These are phyloP conservation scores for Plagiodera versicolora DNA, from an alignment of 2,888 invertebrate genomes.

Conservation along the genomic window DNA sequence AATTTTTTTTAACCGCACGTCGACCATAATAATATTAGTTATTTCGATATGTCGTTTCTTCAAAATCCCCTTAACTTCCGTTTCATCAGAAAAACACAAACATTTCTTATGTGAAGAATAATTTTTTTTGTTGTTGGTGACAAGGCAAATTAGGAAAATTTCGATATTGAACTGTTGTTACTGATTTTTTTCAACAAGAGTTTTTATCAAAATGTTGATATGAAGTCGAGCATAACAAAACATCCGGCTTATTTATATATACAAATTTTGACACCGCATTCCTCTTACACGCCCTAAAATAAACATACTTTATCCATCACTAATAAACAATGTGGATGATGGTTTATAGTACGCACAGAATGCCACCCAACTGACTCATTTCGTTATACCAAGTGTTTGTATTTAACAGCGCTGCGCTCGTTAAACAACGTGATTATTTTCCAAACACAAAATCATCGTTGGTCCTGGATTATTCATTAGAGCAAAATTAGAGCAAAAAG, in stretches of 20 bases:
- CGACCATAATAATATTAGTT: no score
- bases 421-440: not conserved
- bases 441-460: no score
- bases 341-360: not conserved
- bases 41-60: no score
- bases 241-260: slow-evolving; percentile 1
- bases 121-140: no score
- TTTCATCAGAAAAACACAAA: no score
- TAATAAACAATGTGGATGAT: slow-evolving; percentile 3
- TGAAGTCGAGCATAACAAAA: not conserved
- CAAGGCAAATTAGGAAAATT: no score
- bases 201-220: not conserved
- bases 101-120: no score
- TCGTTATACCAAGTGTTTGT: not conserved
- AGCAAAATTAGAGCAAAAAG: no score
- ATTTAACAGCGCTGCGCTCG: not conserved
- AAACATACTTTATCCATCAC: not conserved
- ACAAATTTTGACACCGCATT: not conserved
- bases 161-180: not conserved
- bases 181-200: no score
- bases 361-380: not conserved
- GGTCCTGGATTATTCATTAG: no score
- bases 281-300: slow-evolving; percentile 2
- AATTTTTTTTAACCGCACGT: no score
- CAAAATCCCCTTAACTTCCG: no score